Evolutionary conservation across 2,797 vertebrate species (phyloP).

Genomic region (Onychomys torridus): DNA sequence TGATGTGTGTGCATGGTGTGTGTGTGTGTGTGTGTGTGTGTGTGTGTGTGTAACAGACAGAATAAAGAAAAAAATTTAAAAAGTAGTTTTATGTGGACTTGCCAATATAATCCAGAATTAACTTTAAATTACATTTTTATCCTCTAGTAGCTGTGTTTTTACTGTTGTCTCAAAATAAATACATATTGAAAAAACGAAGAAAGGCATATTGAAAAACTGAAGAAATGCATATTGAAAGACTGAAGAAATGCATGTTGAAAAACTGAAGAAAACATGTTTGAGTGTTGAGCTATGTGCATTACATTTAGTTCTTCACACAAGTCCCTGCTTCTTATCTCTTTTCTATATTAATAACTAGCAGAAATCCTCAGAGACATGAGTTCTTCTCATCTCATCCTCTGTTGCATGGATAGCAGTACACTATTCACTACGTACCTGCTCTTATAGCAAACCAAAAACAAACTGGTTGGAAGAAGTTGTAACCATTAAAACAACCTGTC

Average conservation of each 20-base stretch:
- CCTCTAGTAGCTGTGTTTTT: not conserved
- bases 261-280: not conserved
- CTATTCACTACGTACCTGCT: not conserved
- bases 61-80: not conserved
- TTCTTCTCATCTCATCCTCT: not conserved
- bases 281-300: not conserved
- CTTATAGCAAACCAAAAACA: not conserved
- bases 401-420: not conserved
- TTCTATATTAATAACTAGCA: not conserved
- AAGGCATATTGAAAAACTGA: no score
- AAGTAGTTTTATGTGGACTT: not conserved
- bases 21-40: no score
- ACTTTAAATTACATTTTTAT: not conserved
- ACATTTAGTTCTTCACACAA: not conserved
- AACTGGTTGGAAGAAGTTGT: not conserved
- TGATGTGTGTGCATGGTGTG: not conserved
- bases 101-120: not conserved
- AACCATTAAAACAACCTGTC: not conserved
- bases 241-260: not conserved
- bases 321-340: not conserved
- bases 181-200: not conserved
- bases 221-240: no score
- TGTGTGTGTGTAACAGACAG: not conserved
- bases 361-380: not conserved
- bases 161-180: constrained; percentile 20